Percentiles rank a stretch among this genome's conserved stretches.
phyloP scores from a whole-genome alignment of 2,113 vertebrate genomes.

The Lates calcarifer region DNA sequence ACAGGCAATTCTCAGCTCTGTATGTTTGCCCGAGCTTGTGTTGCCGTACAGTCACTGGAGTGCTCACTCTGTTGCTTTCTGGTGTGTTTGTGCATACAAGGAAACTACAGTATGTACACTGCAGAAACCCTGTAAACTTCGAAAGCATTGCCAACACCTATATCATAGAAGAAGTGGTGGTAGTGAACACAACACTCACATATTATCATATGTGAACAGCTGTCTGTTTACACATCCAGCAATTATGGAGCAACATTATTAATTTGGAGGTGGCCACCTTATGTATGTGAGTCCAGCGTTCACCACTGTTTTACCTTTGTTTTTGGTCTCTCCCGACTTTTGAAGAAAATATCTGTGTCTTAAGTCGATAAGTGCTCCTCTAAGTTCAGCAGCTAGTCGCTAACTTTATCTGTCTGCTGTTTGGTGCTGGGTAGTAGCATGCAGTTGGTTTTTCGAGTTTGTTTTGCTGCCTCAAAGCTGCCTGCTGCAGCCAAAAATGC shows the following conservation, averaged over 20 bases:
- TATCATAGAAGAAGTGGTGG: not conserved
- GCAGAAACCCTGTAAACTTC: not conserved
- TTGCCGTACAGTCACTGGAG: conserved; percentile 18
- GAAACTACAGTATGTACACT: conserved; percentile 12
- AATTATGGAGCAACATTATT: not conserved
- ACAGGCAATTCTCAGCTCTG: conserved; percentile 53
- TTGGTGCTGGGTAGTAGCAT: not conserved
- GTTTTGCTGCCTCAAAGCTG: not conserved
- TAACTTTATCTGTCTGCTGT: not conserved
- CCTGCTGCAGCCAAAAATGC: not conserved
- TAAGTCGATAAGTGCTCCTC: not conserved
- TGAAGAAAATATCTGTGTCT: not conserved
- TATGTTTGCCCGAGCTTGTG: conserved; percentile 25
- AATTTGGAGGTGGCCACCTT: not conserved
- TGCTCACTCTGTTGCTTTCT: conserved; percentile 26
- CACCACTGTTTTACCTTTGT: not conserved
- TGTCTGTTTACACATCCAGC: not conserved
- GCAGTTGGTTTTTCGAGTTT: not conserved
- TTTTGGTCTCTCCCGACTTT: not conserved
- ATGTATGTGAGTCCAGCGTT: not conserved
- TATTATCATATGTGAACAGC: not conserved
- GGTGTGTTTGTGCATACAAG: conserved; percentile 21
- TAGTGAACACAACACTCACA: not conserved
- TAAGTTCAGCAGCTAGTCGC: not conserved
- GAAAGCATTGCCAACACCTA: not conserved